Percentiles rank a stretch among this genome's conserved stretches.
Conservation (phyloP, 2,888 invertebrate species). For the Ichneumoninae sp. region DNA sequence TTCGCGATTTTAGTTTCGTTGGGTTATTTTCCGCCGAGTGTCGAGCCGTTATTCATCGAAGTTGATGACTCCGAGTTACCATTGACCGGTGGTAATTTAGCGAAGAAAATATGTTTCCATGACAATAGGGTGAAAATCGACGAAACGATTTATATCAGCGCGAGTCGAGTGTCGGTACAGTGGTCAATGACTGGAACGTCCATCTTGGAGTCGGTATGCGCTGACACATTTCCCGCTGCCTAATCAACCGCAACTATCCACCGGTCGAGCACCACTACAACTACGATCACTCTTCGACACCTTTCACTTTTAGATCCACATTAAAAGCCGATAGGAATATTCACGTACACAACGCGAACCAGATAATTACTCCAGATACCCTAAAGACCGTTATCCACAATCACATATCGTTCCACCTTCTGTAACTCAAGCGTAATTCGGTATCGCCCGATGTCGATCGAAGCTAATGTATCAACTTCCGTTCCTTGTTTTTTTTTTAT, state of each 20-base stretch:
- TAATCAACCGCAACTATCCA: slow-evolving; percentile 60
- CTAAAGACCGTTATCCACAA: slow-evolving; percentile 17
- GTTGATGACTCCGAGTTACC: background rate
- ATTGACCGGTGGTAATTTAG: too few species aligned
- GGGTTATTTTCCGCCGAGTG: background rate
- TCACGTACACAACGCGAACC: background rate
- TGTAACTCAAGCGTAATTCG: background rate
- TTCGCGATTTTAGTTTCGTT: too few species aligned
- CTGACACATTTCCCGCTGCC: slow-evolving; percentile 47
- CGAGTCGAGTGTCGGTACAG: background rate
- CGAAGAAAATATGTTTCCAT: background rate
- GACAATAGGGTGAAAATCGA: background rate
- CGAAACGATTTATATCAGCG: background rate
- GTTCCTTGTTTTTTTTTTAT: background rate
- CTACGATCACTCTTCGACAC: slow-evolving; percentile 55
- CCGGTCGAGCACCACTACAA: slow-evolving; percentile 2
- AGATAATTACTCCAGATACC: background rate
- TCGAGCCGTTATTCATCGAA: background rate
- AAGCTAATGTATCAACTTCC: background rate
- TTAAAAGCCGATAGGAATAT: background rate
- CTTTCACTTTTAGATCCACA: slow-evolving; percentile 67
- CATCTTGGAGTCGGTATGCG: slow-evolving; percentile 31
- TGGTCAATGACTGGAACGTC: slow-evolving; percentile 33
- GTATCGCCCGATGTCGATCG: background rate
- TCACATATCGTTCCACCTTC: slow-evolving; percentile 17